Evolutionary conservation across 2,113 vertebrate species (phyloP).

Genomic region (Peucedramus taeniatus): DNA sequence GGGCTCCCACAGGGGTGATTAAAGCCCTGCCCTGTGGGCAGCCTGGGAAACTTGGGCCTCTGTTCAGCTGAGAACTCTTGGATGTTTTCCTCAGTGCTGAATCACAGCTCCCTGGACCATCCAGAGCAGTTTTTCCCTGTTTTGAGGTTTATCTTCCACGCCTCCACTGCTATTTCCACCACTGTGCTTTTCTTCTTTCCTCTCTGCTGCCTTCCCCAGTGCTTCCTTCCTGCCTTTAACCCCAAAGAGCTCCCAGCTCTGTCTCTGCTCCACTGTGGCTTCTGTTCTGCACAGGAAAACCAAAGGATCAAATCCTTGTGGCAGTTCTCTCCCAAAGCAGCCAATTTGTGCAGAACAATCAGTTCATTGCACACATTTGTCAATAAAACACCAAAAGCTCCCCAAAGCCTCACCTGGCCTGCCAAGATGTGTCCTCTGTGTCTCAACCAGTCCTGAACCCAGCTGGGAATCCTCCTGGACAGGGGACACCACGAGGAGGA

Average conservation of each 20-base stretch:
- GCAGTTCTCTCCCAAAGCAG: not conserved
- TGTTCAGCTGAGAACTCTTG: not conserved
- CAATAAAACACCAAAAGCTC: not conserved
- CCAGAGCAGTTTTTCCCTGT: not conserved
- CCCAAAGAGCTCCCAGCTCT: not conserved
- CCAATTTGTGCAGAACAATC: rapidly evolving
- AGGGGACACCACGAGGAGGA: not conserved
- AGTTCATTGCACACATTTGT: not conserved
- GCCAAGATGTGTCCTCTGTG: not conserved
- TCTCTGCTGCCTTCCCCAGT: not conserved
- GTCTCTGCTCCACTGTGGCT: not conserved
- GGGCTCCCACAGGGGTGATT: not conserved
- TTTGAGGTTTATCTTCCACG: rapidly evolving
- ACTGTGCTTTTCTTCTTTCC: not conserved
- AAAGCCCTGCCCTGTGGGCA: not conserved
- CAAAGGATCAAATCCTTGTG: not conserved
- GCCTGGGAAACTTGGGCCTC: not conserved
- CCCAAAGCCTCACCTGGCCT: not conserved
- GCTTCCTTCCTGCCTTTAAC: not conserved
- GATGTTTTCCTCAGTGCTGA: not conserved
- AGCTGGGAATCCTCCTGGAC: not conserved
- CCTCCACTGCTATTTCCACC: not conserved
- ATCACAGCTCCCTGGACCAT: not conserved
- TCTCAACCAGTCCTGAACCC: not conserved
- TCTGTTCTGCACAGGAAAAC: not conserved